Conservation (phyloP, 2,113 vertebrate species). For the Serinus canaria region DNA sequence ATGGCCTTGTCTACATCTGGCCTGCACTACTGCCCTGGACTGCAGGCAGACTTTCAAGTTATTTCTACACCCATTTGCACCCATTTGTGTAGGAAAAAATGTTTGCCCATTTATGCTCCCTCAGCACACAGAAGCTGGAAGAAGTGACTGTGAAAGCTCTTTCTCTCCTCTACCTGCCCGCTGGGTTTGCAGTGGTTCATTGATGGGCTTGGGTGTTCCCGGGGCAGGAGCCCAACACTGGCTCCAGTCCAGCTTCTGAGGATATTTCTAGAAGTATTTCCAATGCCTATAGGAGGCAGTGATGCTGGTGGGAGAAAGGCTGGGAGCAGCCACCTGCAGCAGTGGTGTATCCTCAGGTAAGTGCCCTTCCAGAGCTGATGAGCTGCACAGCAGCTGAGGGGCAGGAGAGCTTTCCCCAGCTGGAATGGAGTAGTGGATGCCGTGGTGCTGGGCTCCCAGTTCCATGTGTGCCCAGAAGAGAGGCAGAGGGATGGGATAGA, state of each 20-base stretch:
- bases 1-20: neutral
- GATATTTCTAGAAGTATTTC: neutral
- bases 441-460: neutral
- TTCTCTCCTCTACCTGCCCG: neutral
- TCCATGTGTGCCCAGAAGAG: neutral
- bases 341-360: neutral
- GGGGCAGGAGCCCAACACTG: neutral
- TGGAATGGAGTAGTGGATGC: neutral
- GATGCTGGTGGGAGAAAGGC: neutral
- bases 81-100: neutral
- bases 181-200: neutral
- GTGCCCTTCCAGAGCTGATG: neutral
- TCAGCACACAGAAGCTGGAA: neutral
- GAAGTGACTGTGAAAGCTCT: neutral
- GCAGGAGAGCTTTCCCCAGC: neutral
- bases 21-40: neutral
- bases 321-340: neutral
- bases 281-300: neutral
- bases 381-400: neutral
- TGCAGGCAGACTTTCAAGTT: neutral
- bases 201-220: neutral
- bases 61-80: neutral
- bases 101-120: neutral
- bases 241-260: neutral
- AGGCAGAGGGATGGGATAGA: neutral